phyloP scores from a whole-genome alignment of 2,888 invertebrate genomes.

The Hypercompe scribonia region DNA sequence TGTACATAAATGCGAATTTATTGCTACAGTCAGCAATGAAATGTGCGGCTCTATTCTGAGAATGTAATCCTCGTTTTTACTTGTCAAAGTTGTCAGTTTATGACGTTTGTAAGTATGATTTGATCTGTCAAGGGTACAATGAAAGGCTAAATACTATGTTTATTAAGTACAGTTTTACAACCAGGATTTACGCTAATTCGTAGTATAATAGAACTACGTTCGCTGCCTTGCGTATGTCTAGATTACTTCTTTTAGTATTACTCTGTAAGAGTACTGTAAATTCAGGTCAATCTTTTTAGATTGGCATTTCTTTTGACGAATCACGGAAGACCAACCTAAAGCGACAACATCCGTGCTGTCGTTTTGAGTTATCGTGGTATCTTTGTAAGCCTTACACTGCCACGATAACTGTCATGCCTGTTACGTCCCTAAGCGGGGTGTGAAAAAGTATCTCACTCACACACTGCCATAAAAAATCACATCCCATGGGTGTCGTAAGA shows the following conservation, averaged over 20 bases:
- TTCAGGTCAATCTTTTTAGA: background rate
- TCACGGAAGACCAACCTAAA: no score
- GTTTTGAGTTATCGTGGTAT: no score
- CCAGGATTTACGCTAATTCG: background rate
- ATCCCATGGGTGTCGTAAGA: no score
- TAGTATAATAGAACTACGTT: background rate
- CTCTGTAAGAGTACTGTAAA: background rate
- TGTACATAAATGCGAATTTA: constrained; percentile 38
- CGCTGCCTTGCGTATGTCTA: background rate
- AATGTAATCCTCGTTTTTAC: constrained; percentile 12
- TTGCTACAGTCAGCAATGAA: constrained; percentile 28
- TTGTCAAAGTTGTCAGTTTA: constrained; percentile 4
- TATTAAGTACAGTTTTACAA: background rate
- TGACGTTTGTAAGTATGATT: background rate
- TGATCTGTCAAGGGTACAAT: background rate
- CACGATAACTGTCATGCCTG: no score
- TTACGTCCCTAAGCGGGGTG: no score
- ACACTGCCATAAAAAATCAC: no score
- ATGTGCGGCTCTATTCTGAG: constrained; percentile 1
- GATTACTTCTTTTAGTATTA: background rate
- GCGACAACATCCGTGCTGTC: no score
- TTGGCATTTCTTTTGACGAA: background rate
- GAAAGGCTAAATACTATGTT: background rate
- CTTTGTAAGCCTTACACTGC: no score
- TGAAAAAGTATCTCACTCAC: no score